Evolutionary conservation across 2,113 vertebrate genomes (phyloP).

Genomic region (Isurus oxyrinchus): DNA sequence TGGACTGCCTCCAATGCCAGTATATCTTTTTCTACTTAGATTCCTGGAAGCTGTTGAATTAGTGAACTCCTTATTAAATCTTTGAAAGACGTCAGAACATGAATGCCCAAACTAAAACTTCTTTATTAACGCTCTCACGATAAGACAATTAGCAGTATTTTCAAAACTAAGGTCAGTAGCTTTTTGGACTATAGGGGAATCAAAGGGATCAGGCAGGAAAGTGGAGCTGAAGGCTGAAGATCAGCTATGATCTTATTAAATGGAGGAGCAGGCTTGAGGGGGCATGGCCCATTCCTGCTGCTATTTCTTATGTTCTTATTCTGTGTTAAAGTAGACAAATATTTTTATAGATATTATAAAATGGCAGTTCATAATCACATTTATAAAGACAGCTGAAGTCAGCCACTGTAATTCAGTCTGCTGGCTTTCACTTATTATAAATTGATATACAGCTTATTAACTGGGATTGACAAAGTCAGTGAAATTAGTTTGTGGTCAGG

Average conservation of each 20-base stretch:
- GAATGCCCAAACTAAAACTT: not conserved
- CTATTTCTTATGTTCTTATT: not conserved
- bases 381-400: not conserved
- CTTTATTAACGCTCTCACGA: not conserved
- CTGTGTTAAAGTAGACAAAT: no score
- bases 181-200: no score
- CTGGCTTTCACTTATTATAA: not conserved
- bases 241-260: not conserved
- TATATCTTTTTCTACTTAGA: not conserved
- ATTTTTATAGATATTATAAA: not conserved
- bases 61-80: not conserved
- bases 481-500: not conserved
- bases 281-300: not conserved
- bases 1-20: no score
- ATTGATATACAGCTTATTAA: not conserved
- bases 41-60: not conserved
- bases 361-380: not conserved
- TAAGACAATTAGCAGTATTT: no score
- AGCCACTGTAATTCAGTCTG: not conserved
- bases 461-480: not conserved
- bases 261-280: not conserved
- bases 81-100: not conserved
- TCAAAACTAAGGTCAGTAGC: no score
- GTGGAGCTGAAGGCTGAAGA: not conserved
- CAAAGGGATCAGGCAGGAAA: not conserved